Evolutionary conservation across 2,888 invertebrate genomes (phyloP), one percentile per base, ranked within the genome.

Genomic region (Caenorhabditis becei): DNA sequence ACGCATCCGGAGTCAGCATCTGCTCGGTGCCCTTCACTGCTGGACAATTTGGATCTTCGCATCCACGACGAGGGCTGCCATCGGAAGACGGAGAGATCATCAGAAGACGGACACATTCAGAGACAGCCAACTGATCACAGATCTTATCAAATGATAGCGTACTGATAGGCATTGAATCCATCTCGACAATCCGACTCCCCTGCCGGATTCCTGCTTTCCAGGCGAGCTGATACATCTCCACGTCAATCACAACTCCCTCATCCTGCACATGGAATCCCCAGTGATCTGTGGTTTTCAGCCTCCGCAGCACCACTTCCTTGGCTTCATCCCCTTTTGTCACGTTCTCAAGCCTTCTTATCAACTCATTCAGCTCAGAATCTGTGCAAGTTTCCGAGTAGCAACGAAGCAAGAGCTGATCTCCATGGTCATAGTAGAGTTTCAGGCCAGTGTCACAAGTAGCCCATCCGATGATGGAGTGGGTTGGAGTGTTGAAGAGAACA

Each of bases 111-210:
- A 89, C 77, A 26, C 83, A 83, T 23, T 86, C 86, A 11, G 85
- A 72, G 14, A 89, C 90, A 8, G 81, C 78, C 37, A 90, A 75
- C 72, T 87, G 81, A 54, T 84, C 84, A 24, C 86, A 84, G 47
- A 90, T 87, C 58, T 87, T 89, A 44, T 90, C 89, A 44, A 83
- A 74, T 0, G 86, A 80, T 61, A 90, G 69, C 4, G 89, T 89
- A 24, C 86, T 82, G 8, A 90, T 85, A 4, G 89, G 83, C 59
- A 83, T 70, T 37, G 80, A 72, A 54, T 88, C 89, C 71, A 89
- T 84, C 86, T 97, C 97, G 1, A 97, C 95, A 83, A 97, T 93
- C 18, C 97, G 94, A 63, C 95, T 95, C 77, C 96, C 96, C 91
- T 96, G 95, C 58, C 95, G 93, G 58, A 97, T 93, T n/a, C 97